A percentile compares a stretch with the other conserved stretches of the same genome.
These are phyloP conservation scores for Sprattus sprattus DNA, from an alignment of 2,113 vertebrate species.

Conservation along the genomic window DNA sequence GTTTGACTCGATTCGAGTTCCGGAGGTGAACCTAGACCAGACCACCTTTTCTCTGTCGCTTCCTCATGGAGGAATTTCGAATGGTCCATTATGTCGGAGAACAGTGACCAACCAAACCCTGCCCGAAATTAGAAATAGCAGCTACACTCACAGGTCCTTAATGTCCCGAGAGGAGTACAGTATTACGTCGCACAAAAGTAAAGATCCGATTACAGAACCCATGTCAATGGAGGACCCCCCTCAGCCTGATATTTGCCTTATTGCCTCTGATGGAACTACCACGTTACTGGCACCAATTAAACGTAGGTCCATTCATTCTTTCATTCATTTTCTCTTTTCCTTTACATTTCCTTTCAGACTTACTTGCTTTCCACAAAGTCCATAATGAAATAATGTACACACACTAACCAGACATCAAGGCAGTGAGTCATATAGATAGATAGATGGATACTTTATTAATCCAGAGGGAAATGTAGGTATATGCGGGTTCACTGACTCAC, in stretches of 20 bases:
- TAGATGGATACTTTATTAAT: too few species aligned
- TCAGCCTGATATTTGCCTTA: neutral
- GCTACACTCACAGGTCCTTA: neutral
- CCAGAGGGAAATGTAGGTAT: too few species aligned
- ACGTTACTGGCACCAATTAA: neutral
- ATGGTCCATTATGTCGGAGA: conserved; percentile 21
- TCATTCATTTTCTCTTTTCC: neutral
- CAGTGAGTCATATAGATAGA: too few species aligned
- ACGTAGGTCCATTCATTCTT: neutral
- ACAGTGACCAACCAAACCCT: conserved; percentile 2
- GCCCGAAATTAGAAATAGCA: conserved; percentile 11
- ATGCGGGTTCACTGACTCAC: neutral
- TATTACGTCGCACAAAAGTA: neutral
- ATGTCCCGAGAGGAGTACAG: neutral
- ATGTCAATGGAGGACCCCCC: neutral
- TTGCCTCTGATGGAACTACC: neutral
- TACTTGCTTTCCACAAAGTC: too few species aligned
- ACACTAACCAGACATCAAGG: too few species aligned
- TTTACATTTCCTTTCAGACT: too few species aligned
- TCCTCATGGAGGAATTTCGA: conserved; percentile 19
- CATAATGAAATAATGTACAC: too few species aligned
- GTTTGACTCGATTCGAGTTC: neutral
- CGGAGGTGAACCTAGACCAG: neutral
- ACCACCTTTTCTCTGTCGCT: neutral
- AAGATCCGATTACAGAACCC: neutral